Evolutionary conservation across 1,140 invertebrate genomes (phyloP), one percentile per base, ranked within the genome.

Genomic region (Aphis craccivora): DNA sequence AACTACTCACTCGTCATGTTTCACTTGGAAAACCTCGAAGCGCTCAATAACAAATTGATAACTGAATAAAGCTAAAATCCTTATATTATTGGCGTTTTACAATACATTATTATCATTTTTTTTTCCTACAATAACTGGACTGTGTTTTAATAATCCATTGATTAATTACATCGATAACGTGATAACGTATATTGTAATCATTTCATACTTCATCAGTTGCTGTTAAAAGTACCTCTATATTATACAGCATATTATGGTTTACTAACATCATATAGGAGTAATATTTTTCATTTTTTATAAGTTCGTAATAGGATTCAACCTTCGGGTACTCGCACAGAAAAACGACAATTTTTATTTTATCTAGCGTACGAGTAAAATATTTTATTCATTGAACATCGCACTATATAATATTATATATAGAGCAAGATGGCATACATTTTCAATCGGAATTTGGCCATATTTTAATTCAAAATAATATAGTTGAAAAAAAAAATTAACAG

Each of bases 331-430:
- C 11, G n/a, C 7, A 25, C 20, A 37, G 76, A 81, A 81, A 81
- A 81, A 81, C 35, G 7, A 81, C 18, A n/a, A 81, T 37, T 81
- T 37, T 37, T 67, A n/a, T 18, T 37, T 81, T 35, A 81, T 37
- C 20, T 87, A 87, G 86, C 30, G 86, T 87, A n/a, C 45, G 20
- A 87, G 43, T 87, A 87, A 87, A 87, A 87, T 87, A 48, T 48
- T 87, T 87, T 87, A 87, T 87, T 87, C 30, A 45, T 18, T 48
- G 86, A 87, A 48, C 86, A 87, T 87, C 25, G 43, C 30, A 30
- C 18, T 87, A 48, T 86, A 45, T 2, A 48, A 35, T 48, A 48
- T 86, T 35, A 37, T 43, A 51, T 89, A 89, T 53, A 89, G 18
- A 87, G 30, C 43, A 48, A 20, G 2, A 87, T 48, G 43, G n/a